Percentiles rank a stretch among this genome's conserved stretches.
Evolutionary conservation across 2,888 invertebrate genomes (phyloP).

Genomic region (Athalia rosae): DNA sequence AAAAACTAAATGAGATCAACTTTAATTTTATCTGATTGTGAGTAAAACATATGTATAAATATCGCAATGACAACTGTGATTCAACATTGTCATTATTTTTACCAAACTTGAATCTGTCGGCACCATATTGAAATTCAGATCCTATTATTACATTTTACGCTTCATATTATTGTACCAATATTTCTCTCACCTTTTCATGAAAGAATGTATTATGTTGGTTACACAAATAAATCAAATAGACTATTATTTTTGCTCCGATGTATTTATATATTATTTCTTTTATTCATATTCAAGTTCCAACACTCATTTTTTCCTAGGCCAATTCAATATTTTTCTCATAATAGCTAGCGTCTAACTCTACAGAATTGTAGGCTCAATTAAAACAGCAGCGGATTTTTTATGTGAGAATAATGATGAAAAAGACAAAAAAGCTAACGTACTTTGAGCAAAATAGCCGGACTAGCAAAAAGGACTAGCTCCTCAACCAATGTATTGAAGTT

Average conservation of each 20-base stretch:
- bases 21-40: background rate
- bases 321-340: background rate
- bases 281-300: conserved; percentile 2
- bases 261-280: background rate
- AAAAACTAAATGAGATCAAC: background rate
- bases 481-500: background rate
- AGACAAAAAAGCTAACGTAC: background rate
- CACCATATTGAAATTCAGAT: too few species aligned
- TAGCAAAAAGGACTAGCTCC: background rate
- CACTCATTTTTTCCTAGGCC: conserved; percentile 18
- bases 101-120: too few species aligned
- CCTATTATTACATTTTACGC: too few species aligned
- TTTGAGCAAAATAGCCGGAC: background rate
- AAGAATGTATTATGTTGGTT: too few species aligned
- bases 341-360: background rate
- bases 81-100: too few species aligned
- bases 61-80: too few species aligned
- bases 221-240: too few species aligned
- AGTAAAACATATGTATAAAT: background rate
- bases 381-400: background rate
- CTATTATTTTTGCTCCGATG: too few species aligned
- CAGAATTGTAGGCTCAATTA: conserved; percentile 14
- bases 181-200: too few species aligned
- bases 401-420: background rate
- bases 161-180: too few species aligned